These are phyloP conservation scores for Himantopus leucocephalus DNA, from an alignment of 2,113 vertebrate genomes.

Conservation along the genomic window DNA sequence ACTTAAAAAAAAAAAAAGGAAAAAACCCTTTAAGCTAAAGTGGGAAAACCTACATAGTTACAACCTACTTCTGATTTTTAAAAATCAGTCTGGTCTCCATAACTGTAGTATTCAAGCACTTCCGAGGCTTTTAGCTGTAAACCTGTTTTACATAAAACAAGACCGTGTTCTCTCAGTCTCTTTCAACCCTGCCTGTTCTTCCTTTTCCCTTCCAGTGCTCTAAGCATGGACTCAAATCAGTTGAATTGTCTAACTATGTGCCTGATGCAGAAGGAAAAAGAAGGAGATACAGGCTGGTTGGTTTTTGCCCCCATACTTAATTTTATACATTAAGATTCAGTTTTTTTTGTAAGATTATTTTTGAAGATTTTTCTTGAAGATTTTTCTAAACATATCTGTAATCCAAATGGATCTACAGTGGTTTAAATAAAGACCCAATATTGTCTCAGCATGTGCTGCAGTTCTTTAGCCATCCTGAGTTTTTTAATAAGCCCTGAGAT, in stretches of 20 bases:
- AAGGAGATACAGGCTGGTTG: not conserved
- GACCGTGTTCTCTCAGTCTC: not conserved
- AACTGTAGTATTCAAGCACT: not conserved
- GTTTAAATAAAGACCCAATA: not conserved
- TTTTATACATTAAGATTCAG: not conserved
- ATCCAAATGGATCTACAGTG: not conserved
- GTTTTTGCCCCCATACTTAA: not conserved
- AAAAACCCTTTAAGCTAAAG: rapidly evolving
- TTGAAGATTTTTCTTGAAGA: not conserved
- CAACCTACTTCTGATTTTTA: not conserved
- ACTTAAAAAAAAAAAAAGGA: not conserved
- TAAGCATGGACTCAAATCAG: not conserved
- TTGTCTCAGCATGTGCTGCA: not conserved
- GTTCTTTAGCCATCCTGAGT: not conserved
- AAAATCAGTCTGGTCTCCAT: not conserved
- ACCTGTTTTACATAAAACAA: not conserved
- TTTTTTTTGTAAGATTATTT: not conserved
- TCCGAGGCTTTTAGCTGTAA: not conserved
- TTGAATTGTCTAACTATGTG: not conserved
- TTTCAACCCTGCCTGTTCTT: not conserved
- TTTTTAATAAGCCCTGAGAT: not conserved
- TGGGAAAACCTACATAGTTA: not conserved
- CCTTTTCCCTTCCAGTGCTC: not conserved
- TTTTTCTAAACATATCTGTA: not conserved
- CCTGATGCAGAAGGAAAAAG: not conserved